Conservation (phyloP, 2,113 vertebrate species). For the Syngnathus typhle region DNA sequence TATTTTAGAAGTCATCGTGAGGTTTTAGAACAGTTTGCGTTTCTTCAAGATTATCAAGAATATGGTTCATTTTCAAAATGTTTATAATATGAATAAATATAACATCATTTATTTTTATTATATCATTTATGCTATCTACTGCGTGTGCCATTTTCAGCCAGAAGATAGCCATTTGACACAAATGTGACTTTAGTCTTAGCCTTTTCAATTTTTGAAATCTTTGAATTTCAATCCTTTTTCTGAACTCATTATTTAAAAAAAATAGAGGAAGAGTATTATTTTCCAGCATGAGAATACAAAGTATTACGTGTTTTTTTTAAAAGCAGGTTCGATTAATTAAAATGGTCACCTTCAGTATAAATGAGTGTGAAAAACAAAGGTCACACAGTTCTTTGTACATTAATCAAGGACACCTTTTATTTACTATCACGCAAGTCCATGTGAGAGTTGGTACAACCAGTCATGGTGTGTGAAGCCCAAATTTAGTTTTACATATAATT, state of each 20-base stretch:
- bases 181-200: background rate
- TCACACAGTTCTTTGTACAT: background rate
- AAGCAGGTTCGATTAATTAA: background rate
- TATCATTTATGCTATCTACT: background rate
- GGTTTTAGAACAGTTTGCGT: background rate
- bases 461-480: background rate
- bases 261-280: background rate
- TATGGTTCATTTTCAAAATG: background rate
- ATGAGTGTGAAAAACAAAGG: background rate
- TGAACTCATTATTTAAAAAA: background rate
- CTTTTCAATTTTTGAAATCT: background rate
- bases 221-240: background rate
- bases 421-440: background rate
- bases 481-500: constrained; percentile 6
- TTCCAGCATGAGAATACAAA: constrained; percentile 8
- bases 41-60: background rate
- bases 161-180: background rate
- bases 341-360: background rate
- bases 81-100: background rate
- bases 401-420: background rate
- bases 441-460: constrained; percentile 12
- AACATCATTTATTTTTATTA: background rate
- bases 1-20: too few species aligned
- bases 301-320: background rate
- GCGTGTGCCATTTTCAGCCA: background rate